Evolutionary conservation across 2,888 invertebrate genomes (phyloP).

Genomic region (Azorinus chamasolen): DNA sequence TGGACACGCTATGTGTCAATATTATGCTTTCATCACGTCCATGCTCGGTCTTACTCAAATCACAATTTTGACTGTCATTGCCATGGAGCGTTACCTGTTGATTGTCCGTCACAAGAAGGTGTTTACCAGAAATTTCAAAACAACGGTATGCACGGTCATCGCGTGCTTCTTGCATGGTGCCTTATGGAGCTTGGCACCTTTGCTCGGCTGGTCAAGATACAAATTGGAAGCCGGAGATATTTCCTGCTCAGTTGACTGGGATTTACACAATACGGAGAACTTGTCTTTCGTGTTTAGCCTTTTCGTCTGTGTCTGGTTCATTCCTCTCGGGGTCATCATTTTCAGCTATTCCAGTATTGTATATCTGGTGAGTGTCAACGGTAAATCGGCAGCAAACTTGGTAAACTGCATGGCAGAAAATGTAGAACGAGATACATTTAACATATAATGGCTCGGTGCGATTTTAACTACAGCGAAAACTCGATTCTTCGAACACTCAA

Average conservation of each 20-base stretch:
- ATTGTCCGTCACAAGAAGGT: slow-evolving; percentile 26
- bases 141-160: slow-evolving; percentile 11
- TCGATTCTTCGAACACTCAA: no score
- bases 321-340: slow-evolving; percentile 32
- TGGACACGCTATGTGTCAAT: slow-evolving; percentile 31
- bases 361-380: slow-evolving; percentile 37
- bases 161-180: slow-evolving; percentile 29
- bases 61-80: slow-evolving; percentile 34
- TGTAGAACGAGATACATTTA: no score
- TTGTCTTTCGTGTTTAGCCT: slow-evolving; percentile 38
- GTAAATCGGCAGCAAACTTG: no score
- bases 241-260: slow-evolving; percentile 51
- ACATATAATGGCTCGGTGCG: no score
- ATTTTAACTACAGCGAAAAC: no score
- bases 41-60: slow-evolving; percentile 45
- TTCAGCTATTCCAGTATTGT: slow-evolving; percentile 48
- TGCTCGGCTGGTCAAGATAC: slow-evolving; percentile 49
- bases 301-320: slow-evolving; percentile 44
- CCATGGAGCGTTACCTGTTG: slow-evolving; percentile 39
- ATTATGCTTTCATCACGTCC: slow-evolving; percentile 42
- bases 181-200: slow-evolving; percentile 34
- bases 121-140: slow-evolving; percentile 18
- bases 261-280: slow-evolving; percentile 1
- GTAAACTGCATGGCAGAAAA: no score
- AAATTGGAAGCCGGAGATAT: slow-evolving; percentile 28